A percentile compares a stretch with the other conserved stretches of the same genome.
phyloP scores from a whole-genome alignment of 2,888 invertebrate genomes.

The Invenusta paracnida region DNA sequence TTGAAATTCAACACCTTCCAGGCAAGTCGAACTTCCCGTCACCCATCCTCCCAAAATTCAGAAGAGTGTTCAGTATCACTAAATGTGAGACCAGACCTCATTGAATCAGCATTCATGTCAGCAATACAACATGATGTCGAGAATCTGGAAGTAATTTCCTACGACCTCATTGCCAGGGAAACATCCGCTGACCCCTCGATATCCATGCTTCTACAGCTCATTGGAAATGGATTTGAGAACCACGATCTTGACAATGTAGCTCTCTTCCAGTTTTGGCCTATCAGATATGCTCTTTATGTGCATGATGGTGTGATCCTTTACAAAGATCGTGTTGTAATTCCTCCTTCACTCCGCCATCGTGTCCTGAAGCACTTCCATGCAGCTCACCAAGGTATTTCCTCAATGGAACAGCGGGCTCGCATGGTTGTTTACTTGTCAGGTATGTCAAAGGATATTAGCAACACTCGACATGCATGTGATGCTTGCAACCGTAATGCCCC shows the following conservation, averaged over 20 bases:
- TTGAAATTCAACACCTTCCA: background rate
- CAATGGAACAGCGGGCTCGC: slow-evolving; percentile 10
- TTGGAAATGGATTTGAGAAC: background rate
- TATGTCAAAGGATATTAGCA: too few relatives aligned
- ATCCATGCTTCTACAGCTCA: background rate
- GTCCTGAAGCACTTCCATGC: background rate
- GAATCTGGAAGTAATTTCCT: background rate
- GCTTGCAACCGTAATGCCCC: background rate
- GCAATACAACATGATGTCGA: background rate
- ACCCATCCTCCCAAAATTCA: background rate
- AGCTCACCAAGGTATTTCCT: slow-evolving; percentile 10
- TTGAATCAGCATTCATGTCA: background rate
- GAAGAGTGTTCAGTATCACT: background rate
- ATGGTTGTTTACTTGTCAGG: background rate
- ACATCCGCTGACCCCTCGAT: background rate
- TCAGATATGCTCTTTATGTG: slow-evolving; percentile 16
- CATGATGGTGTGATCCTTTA: background rate
- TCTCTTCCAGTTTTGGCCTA: background rate
- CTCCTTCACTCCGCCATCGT: background rate
- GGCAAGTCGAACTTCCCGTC: background rate
- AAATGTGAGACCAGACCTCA: background rate
- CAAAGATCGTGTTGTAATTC: background rate
- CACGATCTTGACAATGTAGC: background rate
- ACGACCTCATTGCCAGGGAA: background rate
- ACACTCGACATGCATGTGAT: background rate